Evolutionary conservation across 2,888 invertebrate genomes (phyloP), one percentile per base, ranked within the genome.

Genomic region (Embidobia sp.): DNA sequence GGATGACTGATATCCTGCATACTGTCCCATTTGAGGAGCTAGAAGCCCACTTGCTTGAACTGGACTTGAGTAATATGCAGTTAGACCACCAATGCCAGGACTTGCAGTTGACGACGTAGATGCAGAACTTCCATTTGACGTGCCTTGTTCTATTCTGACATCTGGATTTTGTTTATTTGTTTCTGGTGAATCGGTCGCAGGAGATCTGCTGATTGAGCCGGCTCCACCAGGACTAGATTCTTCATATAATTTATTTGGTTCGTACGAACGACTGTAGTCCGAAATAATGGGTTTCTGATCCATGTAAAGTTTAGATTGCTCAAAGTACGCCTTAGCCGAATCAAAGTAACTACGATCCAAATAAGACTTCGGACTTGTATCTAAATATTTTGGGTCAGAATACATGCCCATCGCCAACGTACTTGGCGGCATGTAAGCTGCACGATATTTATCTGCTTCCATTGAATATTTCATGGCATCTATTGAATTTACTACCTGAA

Each of bases 381-480:
- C 92, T 86, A 92, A 90, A 87, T 92, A 92, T 84, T 92, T 94
- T 0, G 94, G 93, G 81, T 94, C 94, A 0, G 93, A 92, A 85
- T 94, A 94, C 94, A 94, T 94, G 70, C 94, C 91, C 91, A 92
- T 92, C 70, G 92, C 91, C n/a, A 92, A 87, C n/a, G 91, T 91
- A 33, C 91, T 91, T 1, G 92, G 92, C 1, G 92, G 92, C 91
- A 92, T 93, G 90, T 94, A 95, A 0, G 93, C 91, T 15, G 93
- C 93, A 57, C 95, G 91, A 88, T 95, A 95, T 83, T 95, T 95
- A 83, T 95, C 95, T 0, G 94, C 93, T 80, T 94, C 94, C 90
- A 94, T 92, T 6, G 94, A 93, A 87, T 95, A 94, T 85, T 94
- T 94, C 94, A 94, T 94, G 10, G 93, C 92, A 85, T 95, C 95